phyloP scores from a whole-genome alignment of 2,888 invertebrate species.

The Platynereis dumerilii region DNA sequence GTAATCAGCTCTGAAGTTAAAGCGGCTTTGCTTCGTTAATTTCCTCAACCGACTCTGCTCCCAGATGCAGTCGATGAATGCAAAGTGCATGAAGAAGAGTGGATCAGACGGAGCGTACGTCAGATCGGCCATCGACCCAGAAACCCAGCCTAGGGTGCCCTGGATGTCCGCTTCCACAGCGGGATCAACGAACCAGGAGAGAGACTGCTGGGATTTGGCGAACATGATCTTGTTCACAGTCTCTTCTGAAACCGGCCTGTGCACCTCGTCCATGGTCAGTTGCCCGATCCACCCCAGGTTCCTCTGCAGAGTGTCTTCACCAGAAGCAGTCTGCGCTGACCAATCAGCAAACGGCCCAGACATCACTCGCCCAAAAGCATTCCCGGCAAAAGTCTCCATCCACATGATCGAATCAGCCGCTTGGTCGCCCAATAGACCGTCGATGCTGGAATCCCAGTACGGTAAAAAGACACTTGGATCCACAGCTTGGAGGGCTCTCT shows the following conservation, averaged over 20 bases:
- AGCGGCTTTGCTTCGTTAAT: neutral
- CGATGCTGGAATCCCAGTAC: too few relatives aligned
- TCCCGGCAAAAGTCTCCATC: too few relatives aligned
- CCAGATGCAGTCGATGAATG: slow-evolving; percentile 60
- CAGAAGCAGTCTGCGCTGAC: too few relatives aligned
- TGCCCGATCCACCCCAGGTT: too few relatives aligned
- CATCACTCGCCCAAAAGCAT: too few relatives aligned
- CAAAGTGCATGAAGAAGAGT: slow-evolving; percentile 58
- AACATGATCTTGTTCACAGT: slow-evolving; percentile 20
- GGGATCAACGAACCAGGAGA: slow-evolving; percentile 35
- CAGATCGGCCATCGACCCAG: slow-evolving; percentile 56
- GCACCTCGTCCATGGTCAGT: too few relatives aligned
- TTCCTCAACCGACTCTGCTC: slow-evolving; percentile 40
- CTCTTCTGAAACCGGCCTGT: slow-evolving; percentile 5
- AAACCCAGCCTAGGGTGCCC: slow-evolving; percentile 55
- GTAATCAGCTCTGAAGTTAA: neutral
- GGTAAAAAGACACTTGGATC: too few relatives aligned
- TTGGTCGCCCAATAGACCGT: too few relatives aligned
- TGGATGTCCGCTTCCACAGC: slow-evolving; percentile 46
- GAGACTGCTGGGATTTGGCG: slow-evolving; percentile 7
- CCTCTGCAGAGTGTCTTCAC: too few relatives aligned
- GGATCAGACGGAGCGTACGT: slow-evolving; percentile 59
- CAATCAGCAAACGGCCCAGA: too few relatives aligned
- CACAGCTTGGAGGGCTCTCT: too few relatives aligned
- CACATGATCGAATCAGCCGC: too few relatives aligned